Base-by-base conservation (phyloP, 2,888 invertebrate genomes). In the Luperina testacea region DNA sequence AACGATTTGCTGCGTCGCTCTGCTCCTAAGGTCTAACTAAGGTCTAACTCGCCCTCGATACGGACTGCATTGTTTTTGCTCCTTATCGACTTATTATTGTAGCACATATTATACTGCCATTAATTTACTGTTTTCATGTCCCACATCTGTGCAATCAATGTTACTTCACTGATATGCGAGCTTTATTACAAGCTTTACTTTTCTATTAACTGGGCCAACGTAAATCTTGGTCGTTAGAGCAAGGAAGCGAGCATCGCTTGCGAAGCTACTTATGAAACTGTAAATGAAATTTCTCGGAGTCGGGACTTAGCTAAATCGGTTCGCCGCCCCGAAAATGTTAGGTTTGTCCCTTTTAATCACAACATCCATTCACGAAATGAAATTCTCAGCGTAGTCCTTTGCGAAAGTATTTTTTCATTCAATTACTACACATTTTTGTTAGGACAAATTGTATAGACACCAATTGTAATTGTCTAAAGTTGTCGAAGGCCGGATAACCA, bases 81-180 rank as follows among this genome's bases (percentile, higher is more conserved):
- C 78, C 93, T 95, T 95, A 95, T 95, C 95, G 89, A 89, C 73
- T 85, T 92, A 90, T 93, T 94, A 92, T 93, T 92, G 90, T 90
- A 89, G 89, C 87, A 89, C 88, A 91, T 88, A 90, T 87, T 88
- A 90, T 86, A 79, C 81, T 79, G 74, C 89, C 86, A 92, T 92
- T 93, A 92, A 94, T 93, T 93, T 94, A 94, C 92, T 91, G 90
- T 93, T 93, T 93, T 90, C 91, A 91, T 92, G 94, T 91, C 90
- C 95, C 89, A 95, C 92, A 92, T 95, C 91, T 92, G 80, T 83
- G 88, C 87, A 91, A 92, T 93, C 92, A 93, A 94, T 89, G 72
- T 81, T 82, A 85, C 68, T 86, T 74, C 74, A 77, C 81, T 85
- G 90, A 86, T 87, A 90, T 67, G 85, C 38, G 73, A 83, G 77